Base-by-base conservation (phyloP, 2,113 vertebrate species). In the Caracal caracal region DNA sequence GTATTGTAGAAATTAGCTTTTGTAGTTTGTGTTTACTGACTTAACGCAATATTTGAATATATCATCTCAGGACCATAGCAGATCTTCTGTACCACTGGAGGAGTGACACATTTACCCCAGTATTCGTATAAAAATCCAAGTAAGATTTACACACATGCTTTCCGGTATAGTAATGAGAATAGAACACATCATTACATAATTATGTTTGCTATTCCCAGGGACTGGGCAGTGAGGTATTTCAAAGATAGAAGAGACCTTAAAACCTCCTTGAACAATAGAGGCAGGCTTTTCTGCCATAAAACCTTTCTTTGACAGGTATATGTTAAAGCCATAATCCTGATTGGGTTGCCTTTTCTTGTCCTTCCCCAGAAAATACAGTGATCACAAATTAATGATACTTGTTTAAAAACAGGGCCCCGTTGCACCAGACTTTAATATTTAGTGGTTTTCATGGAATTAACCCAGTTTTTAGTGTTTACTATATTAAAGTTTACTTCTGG, bases 401-500 rank as follows among this genome's bases (percentile, higher is more conserved):
- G 30, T 66, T 70, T 68, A 47, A 87, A 95, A 88, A 92, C 6
- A 66, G 63, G 33, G 4, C 35, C 56, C 28, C 65, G 15, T 51
- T 87, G 84, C 71, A 24, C 28, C 35, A 37, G 40, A 47, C 51
- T 63, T 81, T 37, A 68, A 47, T 71, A 19, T 63, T 49, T 68
- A 49, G 61, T n/a, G 53, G 20, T 65, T 93, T 93, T 79, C 15
- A 63, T 70, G 10, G 49, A 43, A 53, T 63, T 63, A 40, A 30
- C 63, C 22, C n/a, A 90, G 2, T 51, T 93, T 76, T 76, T 53
- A 81, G 30, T 80, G 56, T 63, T 86, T 76, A 66, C n/a, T 93
- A 49, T 95, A 88, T 78, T 93, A 68, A 71, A 63, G 47, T 84
- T 79, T 89, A 89, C 33, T 95, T 89, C n/a, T 85, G 26, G 79